Conservation (phyloP, 1,140 invertebrate species). For the Drosophila punjabiensis region DNA sequence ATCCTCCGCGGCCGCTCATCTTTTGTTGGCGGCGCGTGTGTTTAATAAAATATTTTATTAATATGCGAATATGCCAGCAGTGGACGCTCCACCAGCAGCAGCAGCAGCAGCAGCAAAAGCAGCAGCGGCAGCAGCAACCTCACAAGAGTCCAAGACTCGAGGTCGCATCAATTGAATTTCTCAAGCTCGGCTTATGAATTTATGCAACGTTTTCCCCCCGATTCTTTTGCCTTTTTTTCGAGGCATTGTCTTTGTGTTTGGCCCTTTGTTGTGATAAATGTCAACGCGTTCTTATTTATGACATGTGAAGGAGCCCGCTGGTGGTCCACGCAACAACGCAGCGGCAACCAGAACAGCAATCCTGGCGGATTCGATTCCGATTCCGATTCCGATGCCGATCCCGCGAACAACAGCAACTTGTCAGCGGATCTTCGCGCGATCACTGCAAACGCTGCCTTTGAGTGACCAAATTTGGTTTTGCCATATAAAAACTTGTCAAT, state of each 20-base stretch:
- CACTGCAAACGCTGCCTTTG: conserved; percentile 77
- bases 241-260: conserved; percentile 55
- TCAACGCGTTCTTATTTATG: conserved; percentile 85
- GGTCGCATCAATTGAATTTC: conserved; percentile 82
- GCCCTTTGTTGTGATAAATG: conserved; percentile 85
- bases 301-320: conserved; percentile 80
- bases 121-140: conserved; percentile 25
- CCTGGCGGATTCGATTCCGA: conserved; percentile 2
- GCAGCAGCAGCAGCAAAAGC: too few relatives aligned
- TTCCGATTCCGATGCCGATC: conserved; percentile 1
- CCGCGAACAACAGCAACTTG: conserved; percentile 58
- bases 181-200: conserved; percentile 81
- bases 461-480: conserved; percentile 78
- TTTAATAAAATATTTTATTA: conserved; percentile 85
- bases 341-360: neutral
- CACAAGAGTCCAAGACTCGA: conserved; percentile 26
- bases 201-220: conserved; percentile 73
- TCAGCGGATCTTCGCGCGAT: conserved; percentile 43
- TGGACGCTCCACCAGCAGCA: conserved; percentile 50
- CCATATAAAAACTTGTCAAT: conserved; percentile 84
- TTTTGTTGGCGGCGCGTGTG: conserved; percentile 78
- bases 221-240: conserved; percentile 22
- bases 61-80: conserved; percentile 74
- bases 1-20: conserved; percentile 50
- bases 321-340: conserved; percentile 50